Percentiles rank a stretch among this genome's conserved stretches.
These are phyloP conservation scores for Metallyticus violacea DNA, from an alignment of 2,888 invertebrate genomes.

Conservation along the genomic window DNA sequence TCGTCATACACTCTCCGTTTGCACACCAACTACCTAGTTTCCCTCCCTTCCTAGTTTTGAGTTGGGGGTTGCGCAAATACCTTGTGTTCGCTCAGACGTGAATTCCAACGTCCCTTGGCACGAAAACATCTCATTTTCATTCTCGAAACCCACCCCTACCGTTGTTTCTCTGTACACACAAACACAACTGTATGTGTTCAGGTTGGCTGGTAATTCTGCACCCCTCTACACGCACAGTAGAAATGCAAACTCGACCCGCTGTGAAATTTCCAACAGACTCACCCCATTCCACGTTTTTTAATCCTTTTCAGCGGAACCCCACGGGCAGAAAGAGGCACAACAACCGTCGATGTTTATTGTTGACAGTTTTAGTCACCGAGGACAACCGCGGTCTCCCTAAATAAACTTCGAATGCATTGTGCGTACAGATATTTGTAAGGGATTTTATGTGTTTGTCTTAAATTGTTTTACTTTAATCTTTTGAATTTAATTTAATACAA, in stretches of 20 bases:
- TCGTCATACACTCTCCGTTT: not conserved
- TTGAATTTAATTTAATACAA: too few relatives aligned
- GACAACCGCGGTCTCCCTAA: not conserved
- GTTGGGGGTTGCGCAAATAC: not conserved
- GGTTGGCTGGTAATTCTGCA: not conserved
- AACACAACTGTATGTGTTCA: not conserved
- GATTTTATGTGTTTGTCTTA: too few relatives aligned
- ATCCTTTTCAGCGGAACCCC: not conserved
- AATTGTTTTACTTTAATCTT: too few relatives aligned
- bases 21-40: not conserved
- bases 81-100: not conserved
- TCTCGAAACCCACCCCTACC: not conserved
- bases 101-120: not conserved
- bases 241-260: not conserved
- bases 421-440: too few relatives aligned
- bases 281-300: not conserved
- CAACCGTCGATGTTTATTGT: not conserved
- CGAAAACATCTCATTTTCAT: slow-evolving; percentile 8
- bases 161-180: not conserved
- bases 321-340: not conserved
- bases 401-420: not conserved
- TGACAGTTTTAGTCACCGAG: not conserved
- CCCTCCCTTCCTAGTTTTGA: not conserved
- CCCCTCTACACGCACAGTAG: not conserved
- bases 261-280: not conserved